Conservation (phyloP, 2,797 vertebrate species). For the Rhincodon typus region DNA sequence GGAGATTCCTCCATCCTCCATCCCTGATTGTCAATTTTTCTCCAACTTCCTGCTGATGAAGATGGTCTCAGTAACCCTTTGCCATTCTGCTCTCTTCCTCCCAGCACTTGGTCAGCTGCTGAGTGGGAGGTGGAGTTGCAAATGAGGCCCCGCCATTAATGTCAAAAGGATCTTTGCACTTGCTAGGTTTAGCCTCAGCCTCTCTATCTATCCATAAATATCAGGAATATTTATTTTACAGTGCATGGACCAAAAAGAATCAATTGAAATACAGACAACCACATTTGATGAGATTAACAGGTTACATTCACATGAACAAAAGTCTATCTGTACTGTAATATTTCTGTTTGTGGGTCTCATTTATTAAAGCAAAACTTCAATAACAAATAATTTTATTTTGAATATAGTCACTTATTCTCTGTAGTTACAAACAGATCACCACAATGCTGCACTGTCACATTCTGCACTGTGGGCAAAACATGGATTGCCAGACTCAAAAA, state of each 20-base stretch:
- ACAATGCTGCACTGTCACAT: background rate
- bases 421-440: background rate
- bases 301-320: background rate
- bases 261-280: background rate
- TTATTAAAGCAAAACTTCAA: background rate
- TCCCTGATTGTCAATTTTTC: background rate
- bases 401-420: background rate
- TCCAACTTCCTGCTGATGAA: background rate
- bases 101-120: background rate
- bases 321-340: background rate
- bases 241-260: background rate
- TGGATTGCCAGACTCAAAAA: background rate
- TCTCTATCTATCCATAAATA: too few species aligned
- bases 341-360: background rate
- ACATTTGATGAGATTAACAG: background rate
- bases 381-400: constrained; percentile 4
- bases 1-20: background rate
- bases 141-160: background rate
- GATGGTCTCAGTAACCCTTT: too few species aligned
- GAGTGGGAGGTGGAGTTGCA: background rate
- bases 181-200: too few species aligned
- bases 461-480: background rate
- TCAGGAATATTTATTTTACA: background rate
- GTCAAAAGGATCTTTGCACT: too few species aligned
- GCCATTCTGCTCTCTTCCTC: too few species aligned